Evolutionary conservation across 2,888 invertebrate species (phyloP).

Genomic region (Therioaphis trifolii): DNA sequence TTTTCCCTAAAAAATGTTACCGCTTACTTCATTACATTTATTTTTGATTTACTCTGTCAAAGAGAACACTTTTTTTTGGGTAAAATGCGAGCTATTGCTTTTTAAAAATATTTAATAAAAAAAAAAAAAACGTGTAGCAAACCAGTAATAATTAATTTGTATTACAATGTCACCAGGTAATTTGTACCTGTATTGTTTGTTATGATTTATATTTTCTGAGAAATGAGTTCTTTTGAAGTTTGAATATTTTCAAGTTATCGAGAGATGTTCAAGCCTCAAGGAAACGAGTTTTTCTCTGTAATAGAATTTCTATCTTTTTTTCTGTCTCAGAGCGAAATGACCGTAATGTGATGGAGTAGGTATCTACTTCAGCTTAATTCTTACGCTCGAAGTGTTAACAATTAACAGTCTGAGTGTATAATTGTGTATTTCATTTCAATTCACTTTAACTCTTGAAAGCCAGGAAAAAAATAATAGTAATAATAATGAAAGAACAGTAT

Average conservation of each 20-base stretch:
- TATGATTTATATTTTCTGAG: no score
- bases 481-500: neutral
- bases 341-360: neutral
- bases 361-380: neutral
- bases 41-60: no score
- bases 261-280: neutral
- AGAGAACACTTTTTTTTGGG: no score
- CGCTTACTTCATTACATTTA: no score
- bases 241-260: neutral
- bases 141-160: no score
- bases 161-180: no score
- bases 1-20: no score
- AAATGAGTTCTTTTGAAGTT: neutral
- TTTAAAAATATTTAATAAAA: no score
- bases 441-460: constrained; percentile 8
- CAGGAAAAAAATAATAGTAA: neutral
- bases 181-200: no score
- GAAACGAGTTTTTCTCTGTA: neutral
- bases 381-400: neutral
- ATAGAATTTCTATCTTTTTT: neutral
- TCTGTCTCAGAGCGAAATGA: neutral
- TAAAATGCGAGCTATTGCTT: no score
- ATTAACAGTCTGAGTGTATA: neutral
- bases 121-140: no score
- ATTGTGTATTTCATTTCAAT: constrained; percentile 16